phyloP scores from a whole-genome alignment of 2,113 vertebrate genomes.

The Tautogolabrus adspersus region DNA sequence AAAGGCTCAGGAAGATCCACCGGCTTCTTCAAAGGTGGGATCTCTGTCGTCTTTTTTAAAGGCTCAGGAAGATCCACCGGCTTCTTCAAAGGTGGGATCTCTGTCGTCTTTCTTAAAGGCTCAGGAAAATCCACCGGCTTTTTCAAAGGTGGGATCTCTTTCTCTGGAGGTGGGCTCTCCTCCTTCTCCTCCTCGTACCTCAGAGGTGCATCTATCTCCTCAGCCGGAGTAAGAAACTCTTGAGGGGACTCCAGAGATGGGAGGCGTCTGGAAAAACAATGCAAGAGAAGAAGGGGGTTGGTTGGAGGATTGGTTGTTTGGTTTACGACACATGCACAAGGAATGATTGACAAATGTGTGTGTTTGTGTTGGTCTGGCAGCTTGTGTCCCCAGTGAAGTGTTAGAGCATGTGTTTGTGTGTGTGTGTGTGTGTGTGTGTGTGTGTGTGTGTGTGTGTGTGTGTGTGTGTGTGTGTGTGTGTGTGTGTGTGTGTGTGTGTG shows the following conservation, averaged over 20 bases:
- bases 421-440: conserved; percentile 25
- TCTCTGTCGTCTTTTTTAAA: too few species aligned
- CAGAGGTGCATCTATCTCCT: conserved; percentile 63
- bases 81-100: not conserved
- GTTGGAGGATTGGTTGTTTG: conserved; percentile 52
- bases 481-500: conserved; percentile 16
- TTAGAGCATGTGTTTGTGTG: conserved; percentile 17
- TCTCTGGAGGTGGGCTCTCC: not conserved
- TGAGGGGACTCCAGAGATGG: conserved; percentile 77
- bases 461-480: conserved; percentile 16
- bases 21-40: too few species aligned
- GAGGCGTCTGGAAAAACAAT: conserved; percentile 75
- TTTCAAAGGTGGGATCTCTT: conserved; percentile 28
- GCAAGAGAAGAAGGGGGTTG: conserved; percentile 34
- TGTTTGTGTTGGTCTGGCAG: conserved; percentile 18
- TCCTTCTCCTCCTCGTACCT: conserved; percentile 11
- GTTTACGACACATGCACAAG: conserved; percentile 53
- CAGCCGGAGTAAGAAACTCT: conserved; percentile 76
- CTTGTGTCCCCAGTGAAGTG: not conserved
- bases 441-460: conserved; percentile 9
- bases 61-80: too few species aligned
- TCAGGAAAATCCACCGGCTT: conserved; percentile 49
- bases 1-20: too few species aligned
- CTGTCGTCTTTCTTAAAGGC: conserved; percentile 36
- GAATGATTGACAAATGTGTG: conserved; percentile 56